Evolutionary conservation across 1,140 invertebrate species (phyloP).

Genomic region (Microvelia longipes): DNA sequence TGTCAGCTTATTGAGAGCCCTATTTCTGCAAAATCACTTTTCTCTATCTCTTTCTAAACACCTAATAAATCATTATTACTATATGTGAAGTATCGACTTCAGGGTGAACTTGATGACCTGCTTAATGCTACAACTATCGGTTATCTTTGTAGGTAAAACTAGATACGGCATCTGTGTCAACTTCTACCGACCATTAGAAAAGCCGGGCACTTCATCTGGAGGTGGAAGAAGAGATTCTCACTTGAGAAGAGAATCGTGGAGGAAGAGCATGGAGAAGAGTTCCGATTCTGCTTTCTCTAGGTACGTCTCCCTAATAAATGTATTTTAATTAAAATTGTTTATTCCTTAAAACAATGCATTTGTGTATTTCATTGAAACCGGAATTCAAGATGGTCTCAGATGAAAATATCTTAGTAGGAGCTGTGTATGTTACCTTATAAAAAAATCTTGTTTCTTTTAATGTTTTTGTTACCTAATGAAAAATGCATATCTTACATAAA

Average conservation of each 20-base stretch:
- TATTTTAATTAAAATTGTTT: conserved; percentile 17
- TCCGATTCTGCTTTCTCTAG: conserved; percentile 83
- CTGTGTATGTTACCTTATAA: too few species aligned
- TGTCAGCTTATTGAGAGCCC: too few species aligned
- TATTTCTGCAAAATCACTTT: too few species aligned
- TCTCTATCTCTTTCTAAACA: too few species aligned
- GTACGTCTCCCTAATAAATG: conserved; percentile 36
- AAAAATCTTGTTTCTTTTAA: too few species aligned
- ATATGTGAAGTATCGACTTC: too few species aligned
- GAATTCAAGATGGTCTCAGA: neutral
- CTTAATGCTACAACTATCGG: too few species aligned
- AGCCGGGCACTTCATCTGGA: conserved; percentile 28
- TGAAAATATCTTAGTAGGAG: too few species aligned
- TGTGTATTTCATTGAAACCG: neutral
- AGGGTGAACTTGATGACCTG: too few species aligned
- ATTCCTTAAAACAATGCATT: neutral
- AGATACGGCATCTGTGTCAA: conserved; percentile 95
- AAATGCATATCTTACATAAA: too few species aligned
- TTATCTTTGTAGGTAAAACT: conserved; percentile 45
- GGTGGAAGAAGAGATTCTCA: conserved; percentile 34
- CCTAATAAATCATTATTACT: too few species aligned
- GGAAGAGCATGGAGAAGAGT: conserved; percentile 76
- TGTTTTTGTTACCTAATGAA: too few species aligned
- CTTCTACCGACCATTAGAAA: conserved; percentile 84
- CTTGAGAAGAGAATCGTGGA: conserved; percentile 68